Evolutionary conservation across 2,113 vertebrate species (phyloP).

Genomic region (Pleuronectes platessa): DNA sequence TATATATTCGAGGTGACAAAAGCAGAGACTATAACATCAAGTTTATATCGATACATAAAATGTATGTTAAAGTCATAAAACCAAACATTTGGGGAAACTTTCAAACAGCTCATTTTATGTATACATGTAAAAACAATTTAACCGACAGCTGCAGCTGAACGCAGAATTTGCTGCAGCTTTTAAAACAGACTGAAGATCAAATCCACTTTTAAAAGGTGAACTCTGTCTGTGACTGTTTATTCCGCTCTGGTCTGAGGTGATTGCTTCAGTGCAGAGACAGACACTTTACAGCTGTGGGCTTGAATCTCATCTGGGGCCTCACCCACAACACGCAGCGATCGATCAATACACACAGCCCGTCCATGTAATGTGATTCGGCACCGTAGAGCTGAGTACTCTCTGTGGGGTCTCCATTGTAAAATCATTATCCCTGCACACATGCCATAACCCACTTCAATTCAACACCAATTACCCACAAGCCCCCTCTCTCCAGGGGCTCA

Average conservation of each 20-base stretch:
- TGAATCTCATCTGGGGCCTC: slow-evolving; percentile 10
- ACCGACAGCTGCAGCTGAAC: too few species aligned
- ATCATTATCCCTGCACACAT: slow-evolving; percentile 11
- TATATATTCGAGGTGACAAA: too few species aligned
- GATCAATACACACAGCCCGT: neutral
- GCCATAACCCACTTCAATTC: neutral
- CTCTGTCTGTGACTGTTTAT: neutral
- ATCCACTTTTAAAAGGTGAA: neutral
- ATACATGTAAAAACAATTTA: too few species aligned
- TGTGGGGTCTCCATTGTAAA: neutral
- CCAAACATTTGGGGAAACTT: too few species aligned
- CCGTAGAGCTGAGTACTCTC: neutral
- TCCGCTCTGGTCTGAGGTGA: neutral
- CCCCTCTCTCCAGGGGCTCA: slow-evolving; percentile 1
- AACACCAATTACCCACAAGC: slow-evolving; percentile 26
- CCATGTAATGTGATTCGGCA: neutral
- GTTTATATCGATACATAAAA: too few species aligned
- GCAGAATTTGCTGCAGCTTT: too few species aligned
- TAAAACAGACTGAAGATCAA: too few species aligned
- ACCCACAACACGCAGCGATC: neutral
- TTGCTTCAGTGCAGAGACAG: neutral
- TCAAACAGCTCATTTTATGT: too few species aligned
- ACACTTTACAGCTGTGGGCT: neutral
- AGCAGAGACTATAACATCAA: too few species aligned
- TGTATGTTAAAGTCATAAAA: too few species aligned